A percentile compares a stretch with the other conserved stretches of the same genome.
Evolutionary conservation across 2,888 invertebrate genomes (phyloP).

Genomic region (Oegoconia quadripuncta): DNA sequence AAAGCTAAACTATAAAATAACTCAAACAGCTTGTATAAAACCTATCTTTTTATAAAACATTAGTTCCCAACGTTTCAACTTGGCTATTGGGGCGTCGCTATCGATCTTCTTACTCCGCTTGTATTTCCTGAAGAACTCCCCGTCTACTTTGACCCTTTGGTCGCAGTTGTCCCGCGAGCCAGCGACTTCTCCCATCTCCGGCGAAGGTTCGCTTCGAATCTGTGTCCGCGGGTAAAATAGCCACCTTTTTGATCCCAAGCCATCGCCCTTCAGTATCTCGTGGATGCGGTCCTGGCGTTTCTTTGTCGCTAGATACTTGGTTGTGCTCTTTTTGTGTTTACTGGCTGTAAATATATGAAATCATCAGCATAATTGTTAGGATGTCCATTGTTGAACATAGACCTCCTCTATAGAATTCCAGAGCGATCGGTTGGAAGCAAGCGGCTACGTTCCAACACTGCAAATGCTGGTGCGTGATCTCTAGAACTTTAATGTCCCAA

Average conservation of each 20-base stretch:
- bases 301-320: slow-evolving; percentile 59
- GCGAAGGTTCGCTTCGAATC: slow-evolving; percentile 19
- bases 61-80: slow-evolving; percentile 68
- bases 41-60: slow-evolving; percentile 68
- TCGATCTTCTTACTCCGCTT: slow-evolving; percentile 56
- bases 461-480: too few relatives aligned
- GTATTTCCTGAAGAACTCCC: slow-evolving; percentile 62
- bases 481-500: too few relatives aligned
- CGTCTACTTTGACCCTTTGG: slow-evolving; percentile 63
- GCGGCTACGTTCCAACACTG: too few relatives aligned
- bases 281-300: slow-evolving; percentile 61
- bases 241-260: slow-evolving; percentile 66
- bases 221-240: slow-evolving; percentile 55
- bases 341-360: slow-evolving; percentile 41
- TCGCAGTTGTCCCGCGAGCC: slow-evolving; percentile 47
- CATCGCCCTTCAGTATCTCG: slow-evolving; percentile 61
- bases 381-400: not conserved
- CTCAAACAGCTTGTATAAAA: slow-evolving; percentile 61
- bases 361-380: not conserved
- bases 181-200: slow-evolving; percentile 19
- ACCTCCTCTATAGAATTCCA: too few relatives aligned
- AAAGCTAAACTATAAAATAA: slow-evolving; percentile 6
- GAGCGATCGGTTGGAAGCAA: too few relatives aligned
- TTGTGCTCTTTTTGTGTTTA: slow-evolving; percentile 52
- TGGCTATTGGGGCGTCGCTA: slow-evolving; percentile 57